These are phyloP conservation scores for Palythoa grandis DNA, from an alignment of 92 coral and sea anemone genomes.

Conservation along the genomic window DNA sequence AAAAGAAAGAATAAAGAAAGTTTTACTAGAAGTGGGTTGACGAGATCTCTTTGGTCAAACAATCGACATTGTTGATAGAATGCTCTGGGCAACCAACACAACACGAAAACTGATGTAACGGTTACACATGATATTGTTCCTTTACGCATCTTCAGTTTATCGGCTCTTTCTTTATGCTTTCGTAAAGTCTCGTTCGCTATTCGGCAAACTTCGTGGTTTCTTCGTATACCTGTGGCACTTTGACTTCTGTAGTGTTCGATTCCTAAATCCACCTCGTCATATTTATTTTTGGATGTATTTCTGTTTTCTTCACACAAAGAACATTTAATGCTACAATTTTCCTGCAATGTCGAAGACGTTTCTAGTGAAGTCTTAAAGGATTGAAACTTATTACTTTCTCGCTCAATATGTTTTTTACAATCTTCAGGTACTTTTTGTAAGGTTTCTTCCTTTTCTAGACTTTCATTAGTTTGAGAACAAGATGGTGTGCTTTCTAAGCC, in stretches of 20 bases:
- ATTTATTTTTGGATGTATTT: not conserved
- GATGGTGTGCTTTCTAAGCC: not conserved
- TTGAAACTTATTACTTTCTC: not conserved
- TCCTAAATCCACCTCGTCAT: not conserved
- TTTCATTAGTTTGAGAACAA: not conserved
- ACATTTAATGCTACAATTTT: not conserved
- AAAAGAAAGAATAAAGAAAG: constrained; percentile 64
- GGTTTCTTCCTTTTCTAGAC: not conserved
- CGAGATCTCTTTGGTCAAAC: constrained; percentile 56
- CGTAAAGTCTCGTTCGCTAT: not conserved
- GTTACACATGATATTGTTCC: constrained; percentile 74
- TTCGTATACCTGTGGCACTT: not conserved
- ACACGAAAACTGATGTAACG: constrained; percentile 61
- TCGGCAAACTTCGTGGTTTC: not conserved
- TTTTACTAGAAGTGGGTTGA: constrained; percentile 51
- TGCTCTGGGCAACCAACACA: constrained; percentile 74
- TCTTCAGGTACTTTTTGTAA: not conserved
- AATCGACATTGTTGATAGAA: constrained; percentile 62
- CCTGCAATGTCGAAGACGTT: not conserved
- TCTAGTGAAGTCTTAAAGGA: not conserved
- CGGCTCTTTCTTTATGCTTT: constrained; percentile 12
- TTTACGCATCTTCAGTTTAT: constrained; percentile 42
- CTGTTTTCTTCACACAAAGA: not conserved
- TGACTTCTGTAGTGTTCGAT: not conserved
- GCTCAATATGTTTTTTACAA: not conserved